Evolutionary conservation across 2,888 invertebrate species (phyloP).

Genomic region (Cyclophora punctaria): DNA sequence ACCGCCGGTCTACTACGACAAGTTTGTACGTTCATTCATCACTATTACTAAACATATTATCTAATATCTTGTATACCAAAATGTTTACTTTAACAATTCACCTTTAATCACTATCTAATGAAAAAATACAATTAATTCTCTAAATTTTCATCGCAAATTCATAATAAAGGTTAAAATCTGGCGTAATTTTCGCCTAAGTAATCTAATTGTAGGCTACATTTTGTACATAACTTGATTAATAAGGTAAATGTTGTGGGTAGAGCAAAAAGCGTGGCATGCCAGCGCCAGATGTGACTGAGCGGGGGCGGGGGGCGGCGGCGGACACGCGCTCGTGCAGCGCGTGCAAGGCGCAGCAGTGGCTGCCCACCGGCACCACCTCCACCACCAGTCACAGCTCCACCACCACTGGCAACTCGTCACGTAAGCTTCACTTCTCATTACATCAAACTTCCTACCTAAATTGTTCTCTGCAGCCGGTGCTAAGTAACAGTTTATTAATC

Average conservation of each 20-base stretch:
- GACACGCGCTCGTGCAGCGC: slow-evolving; percentile 41
- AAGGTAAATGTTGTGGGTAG: slow-evolving; percentile 26
- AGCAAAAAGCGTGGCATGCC: slow-evolving; percentile 66
- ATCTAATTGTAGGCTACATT: too few species aligned
- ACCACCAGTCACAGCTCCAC: slow-evolving; percentile 76
- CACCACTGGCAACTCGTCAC: slow-evolving; percentile 76
- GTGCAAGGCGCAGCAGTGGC: slow-evolving; percentile 62
- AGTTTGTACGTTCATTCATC: slow-evolving; percentile 47
- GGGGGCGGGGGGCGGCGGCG: slow-evolving; percentile 33
- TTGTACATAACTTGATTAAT: neutral
- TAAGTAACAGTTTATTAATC: neutral
- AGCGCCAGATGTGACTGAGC: slow-evolving; percentile 77
- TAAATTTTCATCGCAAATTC: too few species aligned
- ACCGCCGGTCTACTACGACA: slow-evolving; percentile 61
- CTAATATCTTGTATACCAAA: too few species aligned
- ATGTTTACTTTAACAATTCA: too few species aligned
- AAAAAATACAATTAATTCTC: too few species aligned
- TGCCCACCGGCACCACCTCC: slow-evolving; percentile 65
- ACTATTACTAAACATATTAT: too few species aligned
- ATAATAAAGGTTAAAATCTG: too few species aligned
- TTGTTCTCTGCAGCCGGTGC: neutral
- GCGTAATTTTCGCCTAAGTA: too few species aligned
- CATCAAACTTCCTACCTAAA: neutral
- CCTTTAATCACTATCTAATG: too few species aligned
- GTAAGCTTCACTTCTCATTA: slow-evolving; percentile 42